These are phyloP conservation scores for Papilio polyxenes DNA, from an alignment of 1,140 invertebrate species.

Conservation along the genomic window DNA sequence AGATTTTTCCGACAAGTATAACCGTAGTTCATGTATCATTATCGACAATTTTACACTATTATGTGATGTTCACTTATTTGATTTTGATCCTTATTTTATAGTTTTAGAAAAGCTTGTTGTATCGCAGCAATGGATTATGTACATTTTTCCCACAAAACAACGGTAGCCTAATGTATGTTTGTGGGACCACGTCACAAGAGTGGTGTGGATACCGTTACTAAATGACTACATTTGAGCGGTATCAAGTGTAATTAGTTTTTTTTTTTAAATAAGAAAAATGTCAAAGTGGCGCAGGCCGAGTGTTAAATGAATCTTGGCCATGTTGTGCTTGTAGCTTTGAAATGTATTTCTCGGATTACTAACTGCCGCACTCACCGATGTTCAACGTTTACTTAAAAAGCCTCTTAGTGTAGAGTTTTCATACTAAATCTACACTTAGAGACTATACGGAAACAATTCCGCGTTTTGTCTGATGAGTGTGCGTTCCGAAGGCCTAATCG, in stretches of 20 bases:
- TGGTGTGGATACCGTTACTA: constrained; percentile 23
- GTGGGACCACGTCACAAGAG: constrained; percentile 22
- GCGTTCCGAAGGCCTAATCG: no score
- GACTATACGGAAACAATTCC: neutral
- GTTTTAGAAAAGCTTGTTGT: constrained; percentile 7
- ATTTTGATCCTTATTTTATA: neutral
- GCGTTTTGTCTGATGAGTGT: no score
- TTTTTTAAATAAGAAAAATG: neutral
- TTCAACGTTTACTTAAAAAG: neutral
- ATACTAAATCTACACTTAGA: neutral
- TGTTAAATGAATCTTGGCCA: neutral
- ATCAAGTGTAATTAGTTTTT: constrained; percentile 25
- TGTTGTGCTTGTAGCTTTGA: neutral
- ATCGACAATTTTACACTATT: constrained; percentile 22
- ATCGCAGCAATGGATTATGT: neutral
- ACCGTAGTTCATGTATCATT: constrained; percentile 23
- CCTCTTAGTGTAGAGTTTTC: neutral
- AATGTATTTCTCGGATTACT: neutral
- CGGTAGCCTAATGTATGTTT: constrained; percentile 38
- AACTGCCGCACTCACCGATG: neutral
- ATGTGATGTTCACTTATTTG: neutral
- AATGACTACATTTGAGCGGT: constrained; percentile 14
- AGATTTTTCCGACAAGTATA: neutral
- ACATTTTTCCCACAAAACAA: constrained; percentile 32
- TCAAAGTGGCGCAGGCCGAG: neutral